Conservation (phyloP, 2,113 vertebrate genomes). For the Melanerpes aurifrons region DNA sequence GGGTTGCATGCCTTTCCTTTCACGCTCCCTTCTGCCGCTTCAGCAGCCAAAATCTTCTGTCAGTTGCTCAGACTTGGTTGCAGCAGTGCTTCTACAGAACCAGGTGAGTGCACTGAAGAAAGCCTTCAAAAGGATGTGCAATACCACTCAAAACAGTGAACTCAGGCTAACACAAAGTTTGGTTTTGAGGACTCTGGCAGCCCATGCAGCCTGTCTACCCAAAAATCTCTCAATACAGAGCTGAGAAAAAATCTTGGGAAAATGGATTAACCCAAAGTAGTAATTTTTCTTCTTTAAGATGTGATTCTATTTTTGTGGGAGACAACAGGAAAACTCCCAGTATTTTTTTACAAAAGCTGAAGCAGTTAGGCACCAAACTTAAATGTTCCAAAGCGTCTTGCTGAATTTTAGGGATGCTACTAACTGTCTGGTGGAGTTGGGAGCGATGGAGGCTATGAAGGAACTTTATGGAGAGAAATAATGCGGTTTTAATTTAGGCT, state of each 20-base stretch:
- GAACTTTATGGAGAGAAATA: background rate
- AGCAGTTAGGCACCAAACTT: background rate
- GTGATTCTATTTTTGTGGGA: background rate
- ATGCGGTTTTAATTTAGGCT: background rate
- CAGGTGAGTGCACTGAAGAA: background rate
- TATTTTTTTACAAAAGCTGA: background rate
- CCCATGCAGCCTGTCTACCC: background rate
- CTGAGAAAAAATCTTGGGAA: background rate
- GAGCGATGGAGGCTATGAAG: background rate
- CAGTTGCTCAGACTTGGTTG: background rate
- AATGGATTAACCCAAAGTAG: background rate
- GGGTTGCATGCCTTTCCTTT: background rate
- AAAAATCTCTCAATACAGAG: background rate
- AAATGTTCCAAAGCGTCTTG: background rate
- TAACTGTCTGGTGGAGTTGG: background rate
- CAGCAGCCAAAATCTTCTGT: background rate
- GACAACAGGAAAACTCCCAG: background rate
- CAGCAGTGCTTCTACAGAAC: background rate
- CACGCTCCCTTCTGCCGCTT: background rate
- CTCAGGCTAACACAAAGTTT: accelerated
- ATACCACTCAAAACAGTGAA: accelerated
- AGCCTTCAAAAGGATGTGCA: background rate
- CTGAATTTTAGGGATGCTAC: background rate
- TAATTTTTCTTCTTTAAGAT: background rate
- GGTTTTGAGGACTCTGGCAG: accelerated